Conservation (phyloP, 2,113 vertebrate genomes). For the Riparia riparia region DNA sequence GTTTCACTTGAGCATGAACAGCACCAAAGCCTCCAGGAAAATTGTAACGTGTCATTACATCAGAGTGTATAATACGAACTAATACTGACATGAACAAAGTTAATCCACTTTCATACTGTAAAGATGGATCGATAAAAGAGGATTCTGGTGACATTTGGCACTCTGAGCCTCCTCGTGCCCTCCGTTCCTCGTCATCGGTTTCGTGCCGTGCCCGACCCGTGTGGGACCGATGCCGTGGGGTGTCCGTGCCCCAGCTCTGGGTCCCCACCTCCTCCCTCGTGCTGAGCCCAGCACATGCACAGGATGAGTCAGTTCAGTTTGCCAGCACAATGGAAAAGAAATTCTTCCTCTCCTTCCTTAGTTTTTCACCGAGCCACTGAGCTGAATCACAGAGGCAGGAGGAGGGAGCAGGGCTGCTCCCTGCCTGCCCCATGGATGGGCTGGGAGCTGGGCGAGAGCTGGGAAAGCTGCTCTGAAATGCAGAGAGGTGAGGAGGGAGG, state of each 20-base stretch:
- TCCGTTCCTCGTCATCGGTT: neutral
- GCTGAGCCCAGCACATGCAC: neutral
- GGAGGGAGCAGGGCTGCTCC: neutral
- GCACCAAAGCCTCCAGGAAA: neutral
- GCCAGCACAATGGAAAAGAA: neutral
- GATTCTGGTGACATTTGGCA: neutral
- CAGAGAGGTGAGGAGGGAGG: neutral
- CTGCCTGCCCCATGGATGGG: neutral
- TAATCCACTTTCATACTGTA: neutral
- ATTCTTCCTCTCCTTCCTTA: neutral
- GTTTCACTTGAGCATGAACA: neutral
- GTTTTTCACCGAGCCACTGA: neutral
- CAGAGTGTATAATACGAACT: neutral
- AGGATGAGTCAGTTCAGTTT: neutral
- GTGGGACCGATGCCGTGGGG: fast-evolving
- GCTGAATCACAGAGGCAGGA: conserved; percentile 12
- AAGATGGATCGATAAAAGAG: neutral
- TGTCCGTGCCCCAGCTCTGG: neutral
- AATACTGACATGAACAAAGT: neutral
- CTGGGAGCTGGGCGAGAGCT: neutral
- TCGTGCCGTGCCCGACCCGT: fast-evolving
- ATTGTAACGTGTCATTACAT: neutral
- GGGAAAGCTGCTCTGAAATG: neutral
- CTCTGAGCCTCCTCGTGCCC: neutral
- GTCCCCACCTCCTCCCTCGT: neutral